Percentiles rank a stretch among this genome's conserved stretches.
These are phyloP conservation scores for Panthera uncia DNA, from an alignment of 2,113 vertebrate species.

Conservation along the genomic window DNA sequence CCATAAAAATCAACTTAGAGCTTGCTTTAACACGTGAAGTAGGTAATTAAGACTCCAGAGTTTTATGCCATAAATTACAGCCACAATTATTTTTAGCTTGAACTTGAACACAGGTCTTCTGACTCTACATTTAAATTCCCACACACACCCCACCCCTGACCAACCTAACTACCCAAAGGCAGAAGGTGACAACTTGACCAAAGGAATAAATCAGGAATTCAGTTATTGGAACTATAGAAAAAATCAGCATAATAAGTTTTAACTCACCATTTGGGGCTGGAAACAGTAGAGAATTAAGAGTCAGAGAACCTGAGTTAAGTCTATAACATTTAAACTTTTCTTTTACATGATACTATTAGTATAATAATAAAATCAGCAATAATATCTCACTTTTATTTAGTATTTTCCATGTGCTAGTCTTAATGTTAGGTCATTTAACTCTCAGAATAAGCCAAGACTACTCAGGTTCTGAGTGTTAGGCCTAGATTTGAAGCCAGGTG, in stretches of 20 bases:
- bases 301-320: background rate
- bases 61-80: background rate
- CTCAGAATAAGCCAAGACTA: background rate
- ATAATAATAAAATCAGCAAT: background rate
- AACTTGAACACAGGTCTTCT: conserved; percentile 1
- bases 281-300: background rate
- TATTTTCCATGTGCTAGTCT: background rate
- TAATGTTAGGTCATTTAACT: background rate
- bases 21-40: background rate
- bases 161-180: background rate
- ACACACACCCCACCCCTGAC: too few species aligned
- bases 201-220: background rate
- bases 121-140: background rate
- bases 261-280: background rate
- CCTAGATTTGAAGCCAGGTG: background rate
- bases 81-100: background rate
- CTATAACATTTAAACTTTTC: background rate
- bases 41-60: background rate
- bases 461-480: background rate
- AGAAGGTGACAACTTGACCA: background rate
- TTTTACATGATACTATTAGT: background rate
- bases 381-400: background rate
- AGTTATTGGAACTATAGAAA: background rate
- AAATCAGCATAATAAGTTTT: background rate
- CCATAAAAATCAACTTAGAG: background rate